Evolutionary conservation across 2,797 vertebrate species (phyloP).

Genomic region (Selene dorsalis): DNA sequence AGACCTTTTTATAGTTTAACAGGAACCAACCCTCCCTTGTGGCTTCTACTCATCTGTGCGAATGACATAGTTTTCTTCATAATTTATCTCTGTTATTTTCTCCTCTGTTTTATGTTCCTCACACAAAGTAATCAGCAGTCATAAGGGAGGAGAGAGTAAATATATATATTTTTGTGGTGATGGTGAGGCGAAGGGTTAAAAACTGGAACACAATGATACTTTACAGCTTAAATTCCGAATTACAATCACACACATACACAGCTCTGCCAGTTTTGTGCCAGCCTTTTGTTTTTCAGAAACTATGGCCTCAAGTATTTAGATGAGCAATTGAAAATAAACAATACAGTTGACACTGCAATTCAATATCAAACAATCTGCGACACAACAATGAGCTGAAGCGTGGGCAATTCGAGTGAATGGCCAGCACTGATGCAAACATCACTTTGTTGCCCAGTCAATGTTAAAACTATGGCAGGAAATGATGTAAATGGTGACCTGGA

Average conservation of each 20-base stretch:
- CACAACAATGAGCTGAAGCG: constrained; percentile 49
- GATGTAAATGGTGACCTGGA: constrained; percentile 81
- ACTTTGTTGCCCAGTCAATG: constrained; percentile 69
- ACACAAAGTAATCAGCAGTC: constrained; percentile 60
- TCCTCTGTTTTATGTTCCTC: constrained; percentile 64
- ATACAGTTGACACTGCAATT: constrained; percentile 63
- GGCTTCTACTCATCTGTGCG: constrained; percentile 76
- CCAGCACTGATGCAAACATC: constrained; percentile 72
- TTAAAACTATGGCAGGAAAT: constrained; percentile 83
- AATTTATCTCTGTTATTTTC: constrained; percentile 73
- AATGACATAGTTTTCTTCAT: constrained; percentile 80
- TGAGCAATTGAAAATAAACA: constrained; percentile 66
- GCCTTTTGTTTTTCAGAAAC: constrained; percentile 51
- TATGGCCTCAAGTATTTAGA: constrained; percentile 58
- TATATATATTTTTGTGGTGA: constrained; percentile 10
- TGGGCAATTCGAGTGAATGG: constrained; percentile 63
- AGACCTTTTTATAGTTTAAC: constrained; percentile 81
- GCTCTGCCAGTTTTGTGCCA: constrained; percentile 45
- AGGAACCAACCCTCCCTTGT: constrained; percentile 81
- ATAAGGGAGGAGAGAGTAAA: constrained; percentile 24
- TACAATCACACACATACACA: constrained; percentile 25
- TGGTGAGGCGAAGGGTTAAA: constrained; percentile 60
- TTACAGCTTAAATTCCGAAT: constrained; percentile 33
- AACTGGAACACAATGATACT: constrained; percentile 55
- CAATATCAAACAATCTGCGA: constrained; percentile 64